Evolutionary conservation across 1,140 invertebrate species (phyloP), one percentile per base, ranked within the genome.

Genomic region (Drosophila fuyamai): DNA sequence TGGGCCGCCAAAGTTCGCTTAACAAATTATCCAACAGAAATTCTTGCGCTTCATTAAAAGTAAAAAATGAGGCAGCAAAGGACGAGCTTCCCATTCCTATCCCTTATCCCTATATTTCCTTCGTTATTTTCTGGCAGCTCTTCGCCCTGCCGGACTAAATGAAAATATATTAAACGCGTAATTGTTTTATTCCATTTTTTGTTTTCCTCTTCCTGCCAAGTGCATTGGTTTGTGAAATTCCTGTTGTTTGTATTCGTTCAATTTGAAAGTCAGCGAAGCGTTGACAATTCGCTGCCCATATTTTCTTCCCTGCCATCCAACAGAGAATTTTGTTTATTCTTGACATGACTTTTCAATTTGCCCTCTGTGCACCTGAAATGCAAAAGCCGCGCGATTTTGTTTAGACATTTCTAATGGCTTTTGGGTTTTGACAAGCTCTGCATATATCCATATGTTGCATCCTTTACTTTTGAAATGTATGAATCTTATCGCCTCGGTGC

Each of bases 31-130:
- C 89, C 81, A 83, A 74, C 81, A 79, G 80, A 91, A 91, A 91
- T 91, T 91, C 78, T 89, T 91, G 85, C 84, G 88, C 80, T 91
- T 91, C 88, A 91, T 91, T 91, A 91, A 91, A 89, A 91, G 83
- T 91, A 91, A 91, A 91, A 89, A 89, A 91, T 88, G 84, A 58
- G 65, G 79, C 76, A 84, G 80, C 68, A 48, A 48, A 77, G 79
- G 62, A 63, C 74, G 35, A 66, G 55, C 55, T 3, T 16, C 48
- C 58, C 67, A 13, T 4, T 27, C 38, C 32, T 46, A 12, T 32
- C 40, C 54, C 43, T 9, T 10, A 9, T 10, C 7, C 46, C 16
- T 32, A 29, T 38, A 41, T 41, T 62, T 58, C 12, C 59, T 18
- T 5, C 16, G 61, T 41, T 44, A 8, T 41, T 60, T 50, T 38